phyloP scores from a whole-genome alignment of 1,140 invertebrate genomes.

The Acarapis woodi region DNA sequence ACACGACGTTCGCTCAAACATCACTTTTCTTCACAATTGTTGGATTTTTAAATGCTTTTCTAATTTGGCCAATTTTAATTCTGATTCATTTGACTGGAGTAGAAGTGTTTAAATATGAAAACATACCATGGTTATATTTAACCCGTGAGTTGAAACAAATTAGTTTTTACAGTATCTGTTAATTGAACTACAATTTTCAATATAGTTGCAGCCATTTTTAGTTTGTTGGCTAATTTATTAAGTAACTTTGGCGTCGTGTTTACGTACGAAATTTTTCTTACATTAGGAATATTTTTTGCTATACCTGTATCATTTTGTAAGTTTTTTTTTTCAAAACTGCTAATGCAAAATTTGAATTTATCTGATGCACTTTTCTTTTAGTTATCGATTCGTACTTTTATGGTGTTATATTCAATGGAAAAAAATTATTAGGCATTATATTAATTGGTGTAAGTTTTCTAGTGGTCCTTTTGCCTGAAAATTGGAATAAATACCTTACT shows the following conservation, averaged over 20 bases:
- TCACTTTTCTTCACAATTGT: conserved; percentile 58
- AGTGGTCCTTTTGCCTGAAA: conserved; percentile 69
- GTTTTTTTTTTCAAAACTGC: background rate
- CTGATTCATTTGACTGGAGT: conserved; percentile 49
- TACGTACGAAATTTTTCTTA: conserved; percentile 74
- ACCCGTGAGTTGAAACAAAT: too few species aligned
- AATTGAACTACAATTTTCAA: too few species aligned
- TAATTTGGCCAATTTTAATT: conserved; percentile 57
- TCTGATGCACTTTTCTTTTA: conserved; percentile 18
- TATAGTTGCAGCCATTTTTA: conserved; percentile 10
- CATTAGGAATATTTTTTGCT: conserved; percentile 57
- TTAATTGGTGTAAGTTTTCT: conserved; percentile 27
- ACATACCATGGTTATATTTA: conserved; percentile 13
- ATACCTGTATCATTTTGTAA: conserved; percentile 71
- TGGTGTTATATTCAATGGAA: conserved; percentile 52
- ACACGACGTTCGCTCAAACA: conserved; percentile 54
- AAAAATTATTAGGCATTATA: conserved; percentile 74
- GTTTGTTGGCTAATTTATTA: conserved; percentile 50
- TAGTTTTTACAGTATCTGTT: too few species aligned
- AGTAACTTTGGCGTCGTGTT: conserved; percentile 63
- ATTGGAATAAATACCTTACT: conserved; percentile 79
- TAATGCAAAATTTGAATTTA: background rate
- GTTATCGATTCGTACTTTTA: conserved; percentile 59
- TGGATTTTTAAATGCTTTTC: conserved; percentile 43
- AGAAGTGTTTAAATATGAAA: conserved; percentile 33